A percentile compares a stretch with the other conserved stretches of the same genome.
These are phyloP conservation scores for Fistularia commersonii DNA, from an alignment of 2,797 vertebrate genomes.

Conservation along the genomic window DNA sequence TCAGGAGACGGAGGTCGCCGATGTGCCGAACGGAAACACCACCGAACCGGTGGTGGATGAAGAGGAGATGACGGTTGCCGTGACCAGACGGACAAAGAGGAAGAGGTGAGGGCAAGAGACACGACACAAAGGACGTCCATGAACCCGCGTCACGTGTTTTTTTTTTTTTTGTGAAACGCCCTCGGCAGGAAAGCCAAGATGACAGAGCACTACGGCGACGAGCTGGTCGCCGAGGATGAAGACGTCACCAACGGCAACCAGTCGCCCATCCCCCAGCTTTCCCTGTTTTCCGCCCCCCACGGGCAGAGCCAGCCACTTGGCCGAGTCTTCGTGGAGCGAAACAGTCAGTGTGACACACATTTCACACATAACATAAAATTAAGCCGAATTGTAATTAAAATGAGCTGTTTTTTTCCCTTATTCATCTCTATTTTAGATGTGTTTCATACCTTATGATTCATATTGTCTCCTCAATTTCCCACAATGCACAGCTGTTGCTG, in stretches of 20 bases:
- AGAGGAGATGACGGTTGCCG: constrained; percentile 55
- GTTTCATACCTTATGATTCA: too few species aligned
- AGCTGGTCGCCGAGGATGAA: constrained; percentile 84
- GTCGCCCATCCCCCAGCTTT: constrained; percentile 72
- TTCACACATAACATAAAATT: not conserved
- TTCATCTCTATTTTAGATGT: too few species aligned
- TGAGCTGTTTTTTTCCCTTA: too few species aligned
- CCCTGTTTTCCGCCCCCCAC: constrained; percentile 84
- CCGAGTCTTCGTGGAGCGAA: constrained; percentile 90
- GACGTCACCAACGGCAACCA: constrained; percentile 80
- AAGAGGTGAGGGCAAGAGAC: constrained; percentile 76
- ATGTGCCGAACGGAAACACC: constrained; percentile 77
- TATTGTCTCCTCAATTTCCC: too few species aligned
- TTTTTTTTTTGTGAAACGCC: not conserved
- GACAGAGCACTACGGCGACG: constrained; percentile 69
- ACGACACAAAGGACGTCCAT: not conserved
- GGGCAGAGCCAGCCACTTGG: constrained; percentile 85
- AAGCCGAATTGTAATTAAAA: too few species aligned
- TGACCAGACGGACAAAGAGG: constrained; percentile 79
- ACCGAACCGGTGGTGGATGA: constrained; percentile 66
- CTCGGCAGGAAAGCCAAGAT: constrained; percentile 77
- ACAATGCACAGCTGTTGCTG: not conserved
- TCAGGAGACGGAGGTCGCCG: constrained; percentile 60
- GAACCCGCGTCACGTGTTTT: not conserved
- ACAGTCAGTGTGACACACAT: constrained; percentile 74